These are phyloP conservation scores for Zaprionus ornatus DNA, from an alignment of 1,140 invertebrate species.

Conservation along the genomic window DNA sequence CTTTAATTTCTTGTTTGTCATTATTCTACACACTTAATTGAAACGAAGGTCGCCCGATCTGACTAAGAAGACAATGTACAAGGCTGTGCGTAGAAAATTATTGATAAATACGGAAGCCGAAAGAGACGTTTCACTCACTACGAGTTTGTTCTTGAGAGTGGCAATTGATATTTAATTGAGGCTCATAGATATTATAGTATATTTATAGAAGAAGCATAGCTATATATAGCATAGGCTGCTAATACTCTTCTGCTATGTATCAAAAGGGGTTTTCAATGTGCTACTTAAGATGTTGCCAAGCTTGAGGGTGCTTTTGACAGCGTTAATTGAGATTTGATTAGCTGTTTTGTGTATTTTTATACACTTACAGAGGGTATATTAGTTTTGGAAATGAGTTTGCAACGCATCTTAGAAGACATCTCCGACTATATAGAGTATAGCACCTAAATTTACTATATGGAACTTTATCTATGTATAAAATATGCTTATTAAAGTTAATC, in stretches of 20 bases:
- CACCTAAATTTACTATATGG: too few species aligned
- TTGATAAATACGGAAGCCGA: constrained; percentile 27
- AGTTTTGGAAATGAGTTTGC: too few species aligned
- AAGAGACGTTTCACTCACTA: neutral
- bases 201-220: neutral
- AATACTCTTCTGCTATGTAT: neutral
- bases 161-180: constrained; percentile 19
- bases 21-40: constrained; percentile 45
- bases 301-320: neutral
- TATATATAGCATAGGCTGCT: neutral
- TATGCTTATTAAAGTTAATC: too few species aligned
- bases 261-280: neutral
- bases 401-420: too few species aligned
- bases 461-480: too few species aligned
- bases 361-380: too few species aligned
- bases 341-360: neutral
- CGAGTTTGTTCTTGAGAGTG: neutral
- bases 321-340: neutral
- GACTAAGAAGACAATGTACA: neutral
- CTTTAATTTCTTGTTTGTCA: constrained; percentile 18
- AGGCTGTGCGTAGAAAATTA: constrained; percentile 4
- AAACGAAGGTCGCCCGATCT: constrained; percentile 49
- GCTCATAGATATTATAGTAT: neutral
- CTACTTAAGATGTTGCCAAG: neutral
- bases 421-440: too few species aligned